Conservation (phyloP, 92 coral and sea anemone species). For the Epizoanthus scotinus region DNA sequence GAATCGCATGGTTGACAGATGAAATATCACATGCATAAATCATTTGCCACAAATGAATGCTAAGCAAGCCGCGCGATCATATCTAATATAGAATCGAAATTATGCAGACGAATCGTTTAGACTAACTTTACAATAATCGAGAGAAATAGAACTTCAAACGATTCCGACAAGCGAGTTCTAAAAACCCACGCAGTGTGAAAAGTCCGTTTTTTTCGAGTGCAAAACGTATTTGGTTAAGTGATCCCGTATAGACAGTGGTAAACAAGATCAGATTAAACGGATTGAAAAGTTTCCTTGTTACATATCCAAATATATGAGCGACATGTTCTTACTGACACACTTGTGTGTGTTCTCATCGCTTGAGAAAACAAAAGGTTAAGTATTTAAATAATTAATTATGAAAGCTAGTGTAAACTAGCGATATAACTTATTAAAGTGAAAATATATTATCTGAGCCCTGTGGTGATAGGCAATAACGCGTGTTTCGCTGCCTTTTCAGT, state of each 20-base stretch:
- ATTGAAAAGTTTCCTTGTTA: background rate
- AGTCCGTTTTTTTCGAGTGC: background rate
- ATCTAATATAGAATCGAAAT: slow-evolving; percentile 20
- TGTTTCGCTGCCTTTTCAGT: slow-evolving; percentile 1
- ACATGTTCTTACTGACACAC: slow-evolving; percentile 5
- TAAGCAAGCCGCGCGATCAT: slow-evolving; percentile 11
- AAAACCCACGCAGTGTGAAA: slow-evolving; percentile 1
- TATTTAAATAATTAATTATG: slow-evolving; percentile 43
- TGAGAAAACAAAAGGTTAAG: slow-evolving; percentile 31
- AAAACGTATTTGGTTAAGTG: background rate
- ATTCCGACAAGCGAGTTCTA: slow-evolving; percentile 11
- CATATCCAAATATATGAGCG: background rate
- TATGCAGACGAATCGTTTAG: slow-evolving; percentile 16
- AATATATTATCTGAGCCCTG: slow-evolving; percentile 34
- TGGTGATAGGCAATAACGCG: slow-evolving; percentile 16
- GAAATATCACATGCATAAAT: background rate
- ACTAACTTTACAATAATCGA: slow-evolving; percentile 28
- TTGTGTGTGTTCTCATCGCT: slow-evolving; percentile 23
- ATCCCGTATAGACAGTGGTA: background rate
- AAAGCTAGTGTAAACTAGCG: slow-evolving; percentile 29
- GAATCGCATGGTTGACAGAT: background rate
- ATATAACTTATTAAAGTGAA: slow-evolving; percentile 39
- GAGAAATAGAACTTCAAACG: slow-evolving; percentile 32
- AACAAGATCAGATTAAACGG: slow-evolving; percentile 7
- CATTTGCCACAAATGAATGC: background rate